Conservation (phyloP, 2,888 invertebrate species). For the Tenthredo notha region DNA sequence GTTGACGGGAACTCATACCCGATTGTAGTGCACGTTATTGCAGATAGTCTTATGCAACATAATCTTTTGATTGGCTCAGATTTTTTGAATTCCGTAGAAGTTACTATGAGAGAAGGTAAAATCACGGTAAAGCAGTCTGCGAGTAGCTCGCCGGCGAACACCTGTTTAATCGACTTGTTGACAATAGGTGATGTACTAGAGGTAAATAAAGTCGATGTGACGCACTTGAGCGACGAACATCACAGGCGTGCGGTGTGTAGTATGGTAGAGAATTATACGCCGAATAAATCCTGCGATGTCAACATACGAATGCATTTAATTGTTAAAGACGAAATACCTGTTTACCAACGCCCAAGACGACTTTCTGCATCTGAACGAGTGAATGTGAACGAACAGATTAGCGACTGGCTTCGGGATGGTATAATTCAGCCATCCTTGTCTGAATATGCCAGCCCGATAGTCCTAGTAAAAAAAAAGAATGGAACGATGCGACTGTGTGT, state of each 20-base stretch:
- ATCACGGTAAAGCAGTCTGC: constrained; percentile 16
- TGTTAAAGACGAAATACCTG: constrained; percentile 59
- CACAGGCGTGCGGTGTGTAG: constrained; percentile 32
- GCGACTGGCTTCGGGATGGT: constrained; percentile 62
- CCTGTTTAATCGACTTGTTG: not conserved
- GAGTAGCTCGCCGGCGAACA: not conserved
- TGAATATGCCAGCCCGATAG: constrained; percentile 62
- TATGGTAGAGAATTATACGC: constrained; percentile 51
- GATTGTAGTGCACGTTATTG: constrained; percentile 55
- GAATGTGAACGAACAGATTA: constrained; percentile 58
- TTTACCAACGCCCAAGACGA: constrained; percentile 59
- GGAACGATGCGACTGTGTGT: constrained; percentile 61
- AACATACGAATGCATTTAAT: constrained; percentile 57
- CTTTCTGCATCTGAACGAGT: constrained; percentile 57
- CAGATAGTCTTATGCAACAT: constrained; percentile 47
- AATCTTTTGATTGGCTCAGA: constrained; percentile 55
- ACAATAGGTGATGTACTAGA: constrained; percentile 30
- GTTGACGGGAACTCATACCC: constrained; percentile 53
- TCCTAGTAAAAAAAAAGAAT: constrained; percentile 62
- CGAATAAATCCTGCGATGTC: constrained; percentile 33
- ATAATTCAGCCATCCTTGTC: constrained; percentile 61
- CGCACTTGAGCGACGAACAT: constrained; percentile 8
- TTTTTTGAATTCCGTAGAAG: constrained; percentile 50
- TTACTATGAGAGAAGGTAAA: constrained; percentile 6
- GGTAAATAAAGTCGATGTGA: constrained; percentile 36